phyloP scores from a whole-genome alignment of 2,113 vertebrate genomes.

The Cygnus atratus region DNA sequence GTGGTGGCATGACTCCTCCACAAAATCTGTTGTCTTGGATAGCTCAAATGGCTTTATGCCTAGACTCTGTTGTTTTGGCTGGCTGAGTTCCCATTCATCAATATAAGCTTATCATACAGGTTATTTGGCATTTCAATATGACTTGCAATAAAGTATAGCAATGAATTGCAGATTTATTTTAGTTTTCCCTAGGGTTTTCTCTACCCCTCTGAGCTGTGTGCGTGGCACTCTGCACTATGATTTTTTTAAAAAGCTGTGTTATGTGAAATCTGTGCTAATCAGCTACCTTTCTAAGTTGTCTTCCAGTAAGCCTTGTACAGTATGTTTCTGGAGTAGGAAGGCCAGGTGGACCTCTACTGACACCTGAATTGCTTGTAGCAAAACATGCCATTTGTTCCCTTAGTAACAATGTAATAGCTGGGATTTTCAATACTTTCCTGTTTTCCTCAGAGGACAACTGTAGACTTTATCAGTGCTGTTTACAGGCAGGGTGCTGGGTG shows the following conservation, averaged over 20 bases:
- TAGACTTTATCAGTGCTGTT: background rate
- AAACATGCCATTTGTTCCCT: background rate
- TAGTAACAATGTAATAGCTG: background rate
- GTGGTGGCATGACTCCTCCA: conserved; percentile 32
- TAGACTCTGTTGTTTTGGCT: background rate
- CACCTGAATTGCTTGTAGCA: background rate
- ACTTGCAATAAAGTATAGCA: background rate
- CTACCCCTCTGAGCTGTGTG: background rate
- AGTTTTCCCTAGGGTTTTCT: background rate
- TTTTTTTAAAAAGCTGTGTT: background rate
- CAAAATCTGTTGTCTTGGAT: conserved; percentile 58
- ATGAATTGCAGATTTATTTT: background rate
- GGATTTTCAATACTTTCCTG: background rate
- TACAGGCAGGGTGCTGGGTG: fast-evolving
- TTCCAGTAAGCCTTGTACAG: background rate
- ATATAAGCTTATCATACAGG: background rate
- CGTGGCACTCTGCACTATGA: background rate
- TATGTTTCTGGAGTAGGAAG: background rate
- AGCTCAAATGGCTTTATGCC: conserved; percentile 8
- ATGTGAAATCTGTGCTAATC: background rate
- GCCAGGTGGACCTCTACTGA: background rate
- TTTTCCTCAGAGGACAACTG: background rate
- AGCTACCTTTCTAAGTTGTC: background rate
- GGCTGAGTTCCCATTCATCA: background rate
- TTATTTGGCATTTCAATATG: background rate